Evolutionary conservation across 2,888 invertebrate species (phyloP), one percentile per base, ranked within the genome.

Genomic region (Teleogryllus oceanicus): DNA sequence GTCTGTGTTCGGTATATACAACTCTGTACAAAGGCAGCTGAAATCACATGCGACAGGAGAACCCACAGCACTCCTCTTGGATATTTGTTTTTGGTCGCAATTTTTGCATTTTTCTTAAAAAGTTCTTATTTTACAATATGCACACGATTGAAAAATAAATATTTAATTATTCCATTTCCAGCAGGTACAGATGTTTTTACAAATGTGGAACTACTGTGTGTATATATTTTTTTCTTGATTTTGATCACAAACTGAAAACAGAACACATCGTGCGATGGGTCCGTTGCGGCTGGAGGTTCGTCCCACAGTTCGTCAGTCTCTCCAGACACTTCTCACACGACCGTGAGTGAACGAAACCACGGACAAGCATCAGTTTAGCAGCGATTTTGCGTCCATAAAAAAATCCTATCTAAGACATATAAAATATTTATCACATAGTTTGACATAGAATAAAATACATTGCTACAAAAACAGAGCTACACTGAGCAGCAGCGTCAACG

Each of bases 151-250:
- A 78, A 84, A 78, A 81, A 85, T 82, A 81, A 82, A 85, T 83
- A 87, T 87, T 86, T 87, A 87, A n/a, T 86, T 87, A 87, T 85
- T 85, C 87, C 87, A 86, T 86, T 51, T 84, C 85, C 87, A 87
- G 87, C 87, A 62, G 62, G 62, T 62, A 62, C 62, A 62, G 62
- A 62, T 62, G 62, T 62, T 62, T 37, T 62, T 62, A 62, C 62
- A 62, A 62, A 62, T 37, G n/a, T 62, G 62, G 62, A 18, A 62
- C 62, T 18, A 62, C 16, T 18, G 62, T 62, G 62, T 18, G 62
- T 18, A 62, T 37, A 37, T 37, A 37, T 37, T 37, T n/a, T 62
- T 62, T 62, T 62, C 62, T 62, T 62, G 16, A 62, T 62, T 18
- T 62, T 62, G 37, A 37, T 37, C 37, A 37, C 37, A 37, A 37